A percentile compares a stretch with the other conserved stretches of the same genome.
These are phyloP conservation scores for Acronicta alni DNA, from an alignment of 2,888 invertebrate genomes.

Conservation along the genomic window DNA sequence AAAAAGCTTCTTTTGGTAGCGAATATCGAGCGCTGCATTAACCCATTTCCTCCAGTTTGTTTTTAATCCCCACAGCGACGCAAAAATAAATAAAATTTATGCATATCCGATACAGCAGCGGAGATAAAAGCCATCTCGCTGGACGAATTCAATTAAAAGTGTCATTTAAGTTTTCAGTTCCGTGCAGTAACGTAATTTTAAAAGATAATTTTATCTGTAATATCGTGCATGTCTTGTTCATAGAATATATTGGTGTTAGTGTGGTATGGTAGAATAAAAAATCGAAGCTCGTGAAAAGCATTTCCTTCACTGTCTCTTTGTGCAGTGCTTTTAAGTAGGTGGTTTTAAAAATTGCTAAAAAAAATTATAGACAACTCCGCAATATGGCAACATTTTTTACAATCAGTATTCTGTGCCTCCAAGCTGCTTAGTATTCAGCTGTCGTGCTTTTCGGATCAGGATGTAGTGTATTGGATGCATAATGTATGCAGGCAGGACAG, in stretches of 20 bases:
- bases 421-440: constrained; percentile 26
- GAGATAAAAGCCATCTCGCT: constrained; percentile 31
- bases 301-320: no score
- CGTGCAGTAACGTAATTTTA: constrained; percentile 1
- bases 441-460: constrained; percentile 15
- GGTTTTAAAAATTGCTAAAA: constrained; percentile 4
- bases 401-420: constrained; percentile 19
- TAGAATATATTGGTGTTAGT: no score
- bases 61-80: constrained; percentile 38
- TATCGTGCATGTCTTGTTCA: neutral
- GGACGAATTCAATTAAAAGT: constrained; percentile 36
- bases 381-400: constrained; percentile 21
- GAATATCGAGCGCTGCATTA: constrained; percentile 15
- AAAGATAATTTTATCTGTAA: neutral
- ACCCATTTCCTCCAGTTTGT: constrained; percentile 29
- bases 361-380: neutral
- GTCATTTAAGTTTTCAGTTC: constrained; percentile 23
- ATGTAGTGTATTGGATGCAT: constrained; percentile 23
- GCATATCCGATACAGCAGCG: constrained; percentile 35
- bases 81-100: constrained; percentile 43
- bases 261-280: no score
- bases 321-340: neutral
- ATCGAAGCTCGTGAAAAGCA: no score
- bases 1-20: constrained; percentile 28
- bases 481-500: constrained; percentile 17